Percentiles rank a stretch among this genome's conserved stretches.
Evolutionary conservation across 2,113 vertebrate genomes (phyloP).

Genomic region (Strigops habroptila): DNA sequence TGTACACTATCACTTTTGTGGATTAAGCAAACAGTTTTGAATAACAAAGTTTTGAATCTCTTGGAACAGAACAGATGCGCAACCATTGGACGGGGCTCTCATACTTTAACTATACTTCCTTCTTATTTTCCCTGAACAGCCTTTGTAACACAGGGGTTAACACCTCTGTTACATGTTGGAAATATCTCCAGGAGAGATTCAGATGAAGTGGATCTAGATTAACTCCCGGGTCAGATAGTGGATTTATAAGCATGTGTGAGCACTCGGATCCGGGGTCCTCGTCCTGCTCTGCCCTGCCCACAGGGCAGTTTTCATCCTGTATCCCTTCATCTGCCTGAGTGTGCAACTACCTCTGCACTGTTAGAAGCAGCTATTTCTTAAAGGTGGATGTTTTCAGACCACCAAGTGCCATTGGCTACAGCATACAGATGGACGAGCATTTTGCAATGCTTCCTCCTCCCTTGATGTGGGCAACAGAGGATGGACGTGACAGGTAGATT

Average conservation of each 20-base stretch:
- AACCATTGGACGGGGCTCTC: neutral
- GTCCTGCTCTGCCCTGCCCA: neutral
- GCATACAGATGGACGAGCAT: neutral
- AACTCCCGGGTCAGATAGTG: neutral
- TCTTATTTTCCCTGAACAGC: neutral
- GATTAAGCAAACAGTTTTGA: neutral
- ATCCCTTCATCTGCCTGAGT: neutral
- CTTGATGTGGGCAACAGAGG: neutral
- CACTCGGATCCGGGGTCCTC: neutral
- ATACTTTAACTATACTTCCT: neutral
- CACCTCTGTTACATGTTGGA: neutral
- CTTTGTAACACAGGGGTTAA: neutral
- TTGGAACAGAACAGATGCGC: neutral
- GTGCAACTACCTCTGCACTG: too few relatives aligned
- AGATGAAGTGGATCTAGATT: neutral
- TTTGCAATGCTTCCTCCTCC: neutral
- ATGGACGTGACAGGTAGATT: too few relatives aligned
- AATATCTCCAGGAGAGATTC: neutral
- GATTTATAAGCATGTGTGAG: neutral
- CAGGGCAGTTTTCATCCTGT: neutral
- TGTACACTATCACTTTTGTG: neutral
- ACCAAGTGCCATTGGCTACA: neutral
- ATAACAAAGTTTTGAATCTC: neutral
- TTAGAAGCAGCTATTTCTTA: neutral
- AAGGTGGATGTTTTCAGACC: neutral